A percentile compares a stretch with the other conserved stretches of the same genome.
phyloP scores from a whole-genome alignment of 2,113 vertebrate species.

The Elephas maximus region DNA sequence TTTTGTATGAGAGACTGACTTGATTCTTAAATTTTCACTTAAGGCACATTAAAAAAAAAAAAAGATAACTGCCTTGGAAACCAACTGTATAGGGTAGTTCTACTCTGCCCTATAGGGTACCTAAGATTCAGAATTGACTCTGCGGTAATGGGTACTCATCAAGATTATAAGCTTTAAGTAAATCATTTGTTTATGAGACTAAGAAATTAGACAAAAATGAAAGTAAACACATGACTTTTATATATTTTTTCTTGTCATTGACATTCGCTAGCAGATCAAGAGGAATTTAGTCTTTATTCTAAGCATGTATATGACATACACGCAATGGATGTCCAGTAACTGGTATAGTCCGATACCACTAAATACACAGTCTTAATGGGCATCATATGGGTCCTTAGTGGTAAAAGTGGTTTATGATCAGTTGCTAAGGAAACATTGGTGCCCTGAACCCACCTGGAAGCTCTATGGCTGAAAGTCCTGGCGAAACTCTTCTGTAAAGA shows the following conservation, averaged over 20 bases:
- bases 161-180: conserved; percentile 45
- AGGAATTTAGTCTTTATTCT: conserved; percentile 46
- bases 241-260: conserved; percentile 20
- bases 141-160: background rate
- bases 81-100: background rate
- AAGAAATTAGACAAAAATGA: conserved; percentile 29
- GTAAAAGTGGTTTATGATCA: too few relatives aligned
- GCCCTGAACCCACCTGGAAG: background rate
- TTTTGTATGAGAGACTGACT: too few relatives aligned
- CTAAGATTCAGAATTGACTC: background rate
- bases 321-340: background rate
- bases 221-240: conserved; percentile 21
- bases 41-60: too few relatives aligned
- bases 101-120: background rate
- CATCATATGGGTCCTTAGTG: background rate
- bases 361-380: background rate
- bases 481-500: background rate
- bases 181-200: background rate
- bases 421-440: background rate
- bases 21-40: too few relatives aligned
- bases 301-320: background rate
- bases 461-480: background rate
- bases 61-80: too few relatives aligned
- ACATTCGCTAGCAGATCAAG: background rate
- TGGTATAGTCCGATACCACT: background rate